These are phyloP conservation scores for Gymnarchus niloticus DNA, from an alignment of 2,113 vertebrate genomes.

Conservation along the genomic window DNA sequence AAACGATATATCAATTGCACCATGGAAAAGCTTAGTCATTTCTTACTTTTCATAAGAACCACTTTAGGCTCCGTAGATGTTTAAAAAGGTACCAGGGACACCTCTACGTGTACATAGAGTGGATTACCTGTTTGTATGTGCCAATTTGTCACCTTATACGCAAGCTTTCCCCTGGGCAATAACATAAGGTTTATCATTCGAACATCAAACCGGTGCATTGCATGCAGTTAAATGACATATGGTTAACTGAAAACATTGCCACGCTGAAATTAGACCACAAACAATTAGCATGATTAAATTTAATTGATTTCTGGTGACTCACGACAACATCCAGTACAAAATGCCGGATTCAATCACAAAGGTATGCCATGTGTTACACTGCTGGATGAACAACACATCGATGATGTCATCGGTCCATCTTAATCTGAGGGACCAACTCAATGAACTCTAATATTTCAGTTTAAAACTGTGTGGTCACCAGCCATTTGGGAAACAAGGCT, in stretches of 20 bases:
- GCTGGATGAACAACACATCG: not conserved
- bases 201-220: not conserved
- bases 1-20: not conserved
- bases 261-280: not conserved
- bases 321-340: not conserved
- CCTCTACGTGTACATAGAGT: not conserved
- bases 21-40: constrained; percentile 14
- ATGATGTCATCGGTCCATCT: not conserved
- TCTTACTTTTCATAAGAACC: not conserved
- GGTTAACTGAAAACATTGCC: not conserved
- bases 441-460: not conserved
- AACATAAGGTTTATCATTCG: not conserved
- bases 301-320: not conserved
- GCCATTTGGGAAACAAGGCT: not conserved
- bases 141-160: not conserved
- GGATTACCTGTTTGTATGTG: not conserved
- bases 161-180: constrained; percentile 12
- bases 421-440: not conserved
- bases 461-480: not conserved
- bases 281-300: not conserved
- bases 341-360: not conserved
- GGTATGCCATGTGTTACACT: not conserved
- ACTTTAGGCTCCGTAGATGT: not conserved
- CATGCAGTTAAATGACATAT: constrained; percentile 17
- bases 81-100: not conserved